These are phyloP conservation scores for Zosterops borbonicus DNA, from an alignment of 2,113 vertebrate genomes.

Conservation along the genomic window DNA sequence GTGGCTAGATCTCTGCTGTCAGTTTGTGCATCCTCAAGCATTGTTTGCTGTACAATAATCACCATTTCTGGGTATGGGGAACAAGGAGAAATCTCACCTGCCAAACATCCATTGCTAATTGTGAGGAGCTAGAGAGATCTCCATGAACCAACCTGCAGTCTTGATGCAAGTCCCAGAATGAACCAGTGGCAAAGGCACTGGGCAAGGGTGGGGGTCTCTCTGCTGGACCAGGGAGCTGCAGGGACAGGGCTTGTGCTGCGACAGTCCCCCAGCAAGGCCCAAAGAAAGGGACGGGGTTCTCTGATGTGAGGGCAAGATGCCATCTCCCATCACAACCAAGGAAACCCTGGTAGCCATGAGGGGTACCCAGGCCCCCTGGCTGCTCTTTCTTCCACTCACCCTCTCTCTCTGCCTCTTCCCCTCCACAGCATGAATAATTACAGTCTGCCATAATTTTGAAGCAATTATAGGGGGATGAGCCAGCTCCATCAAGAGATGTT, in stretches of 20 bases:
- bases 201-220: not conserved
- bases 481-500: not conserved
- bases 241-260: not conserved
- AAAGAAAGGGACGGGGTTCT: rapidly evolving
- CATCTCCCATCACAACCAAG: not conserved
- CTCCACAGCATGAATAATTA: conserved; percentile 1
- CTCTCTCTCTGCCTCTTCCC: not conserved
- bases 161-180: not conserved
- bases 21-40: not conserved
- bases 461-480: conserved; percentile 28
- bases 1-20: not conserved
- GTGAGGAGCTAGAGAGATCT: not conserved
- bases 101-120: rapidly evolving
- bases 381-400: not conserved
- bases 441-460: not conserved
- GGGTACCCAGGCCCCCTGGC: not conserved
- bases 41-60: not conserved
- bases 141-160: not conserved
- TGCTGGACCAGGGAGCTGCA: not conserved
- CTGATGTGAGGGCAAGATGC: rapidly evolving
- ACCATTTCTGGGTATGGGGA: not conserved
- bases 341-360: not conserved
- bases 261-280: not conserved
- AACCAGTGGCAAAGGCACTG: not conserved
- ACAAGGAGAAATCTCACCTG: not conserved